phyloP scores from a whole-genome alignment of 2,888 invertebrate genomes.

The Microctonus brassicae region DNA sequence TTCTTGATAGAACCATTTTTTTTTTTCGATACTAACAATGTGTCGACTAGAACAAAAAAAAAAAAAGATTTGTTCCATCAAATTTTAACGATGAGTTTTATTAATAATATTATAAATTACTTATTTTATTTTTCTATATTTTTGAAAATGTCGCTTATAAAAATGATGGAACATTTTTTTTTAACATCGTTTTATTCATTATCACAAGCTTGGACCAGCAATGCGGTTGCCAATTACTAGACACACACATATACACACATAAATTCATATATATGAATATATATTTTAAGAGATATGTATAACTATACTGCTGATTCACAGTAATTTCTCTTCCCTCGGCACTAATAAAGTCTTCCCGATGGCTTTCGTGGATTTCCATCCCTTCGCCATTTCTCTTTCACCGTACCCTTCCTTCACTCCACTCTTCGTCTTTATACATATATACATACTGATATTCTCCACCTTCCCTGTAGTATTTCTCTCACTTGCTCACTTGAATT shows the following conservation, averaged over 20 bases:
- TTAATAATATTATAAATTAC: too few species aligned
- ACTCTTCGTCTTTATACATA: not conserved
- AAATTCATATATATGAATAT: not conserved
- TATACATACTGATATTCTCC: not conserved
- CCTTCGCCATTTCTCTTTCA: slow-evolving; percentile 21
- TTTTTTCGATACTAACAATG: not conserved
- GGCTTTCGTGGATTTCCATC: slow-evolving; percentile 30
- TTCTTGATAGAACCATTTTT: not conserved
- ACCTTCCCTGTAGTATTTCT: slow-evolving; percentile 1
- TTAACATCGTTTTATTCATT: not conserved
- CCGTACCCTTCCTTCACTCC: slow-evolving; percentile 1
- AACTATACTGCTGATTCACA: slow-evolving; percentile 26
- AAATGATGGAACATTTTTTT: too few species aligned
- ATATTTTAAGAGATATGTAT: slow-evolving; percentile 1
- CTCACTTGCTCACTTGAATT: slow-evolving; percentile 29
- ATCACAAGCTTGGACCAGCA: not conserved
- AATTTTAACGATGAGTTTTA: too few species aligned
- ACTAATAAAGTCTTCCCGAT: slow-evolving; percentile 32
- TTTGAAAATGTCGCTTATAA: too few species aligned
- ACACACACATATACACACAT: not conserved
- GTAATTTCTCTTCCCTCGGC: slow-evolving; percentile 30
- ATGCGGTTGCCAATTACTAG: not conserved
- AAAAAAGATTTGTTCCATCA: too few species aligned
- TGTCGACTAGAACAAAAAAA: not conserved
- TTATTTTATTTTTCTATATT: too few species aligned